These are phyloP conservation scores for Trachurus trachurus DNA, from an alignment of 2,797 vertebrate genomes.

Conservation along the genomic window DNA sequence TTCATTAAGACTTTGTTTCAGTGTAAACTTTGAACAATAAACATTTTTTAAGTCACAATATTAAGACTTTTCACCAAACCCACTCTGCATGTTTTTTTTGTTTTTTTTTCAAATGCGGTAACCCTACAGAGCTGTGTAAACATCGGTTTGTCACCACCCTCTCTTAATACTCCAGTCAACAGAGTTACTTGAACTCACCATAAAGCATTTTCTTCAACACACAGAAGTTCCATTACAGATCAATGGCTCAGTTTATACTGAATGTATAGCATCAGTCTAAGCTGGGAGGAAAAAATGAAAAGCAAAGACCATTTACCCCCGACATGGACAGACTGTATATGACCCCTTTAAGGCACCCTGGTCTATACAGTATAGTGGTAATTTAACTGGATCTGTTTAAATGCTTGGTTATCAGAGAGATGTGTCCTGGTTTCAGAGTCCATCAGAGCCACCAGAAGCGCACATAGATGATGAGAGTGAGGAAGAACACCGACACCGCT, in stretches of 20 bases:
- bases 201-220: slow-evolving; percentile 24
- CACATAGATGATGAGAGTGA: slow-evolving; percentile 93
- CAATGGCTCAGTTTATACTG: slow-evolving; percentile 31
- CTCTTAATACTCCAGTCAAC: slow-evolving; percentile 41
- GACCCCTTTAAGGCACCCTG: slow-evolving; percentile 46
- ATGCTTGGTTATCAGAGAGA: not conserved
- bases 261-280: not conserved
- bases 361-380: slow-evolving; percentile 22
- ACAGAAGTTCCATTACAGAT: not conserved
- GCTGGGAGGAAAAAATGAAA: slow-evolving; percentile 1
- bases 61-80: slow-evolving; percentile 49
- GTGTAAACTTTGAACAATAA: slow-evolving; percentile 68
- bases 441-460: slow-evolving; percentile 97
- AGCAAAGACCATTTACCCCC: slow-evolving; percentile 3
- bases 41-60: slow-evolving; percentile 52
- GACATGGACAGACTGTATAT: not conserved
- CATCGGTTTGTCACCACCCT: slow-evolving; percentile 2
- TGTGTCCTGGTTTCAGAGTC: slow-evolving; percentile 23
- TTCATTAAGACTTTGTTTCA: slow-evolving; percentile 53
- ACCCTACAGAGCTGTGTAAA: slow-evolving; percentile 37
- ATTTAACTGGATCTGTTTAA: slow-evolving; percentile 3
- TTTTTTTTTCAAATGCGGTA: slow-evolving; percentile 1
- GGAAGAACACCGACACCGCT: slow-evolving; percentile 89
- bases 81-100: slow-evolving; percentile 17
- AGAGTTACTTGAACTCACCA: slow-evolving; percentile 9